Base-by-base conservation (phyloP, 1,140 invertebrate species). In the Drosophila kohkoa region DNA sequence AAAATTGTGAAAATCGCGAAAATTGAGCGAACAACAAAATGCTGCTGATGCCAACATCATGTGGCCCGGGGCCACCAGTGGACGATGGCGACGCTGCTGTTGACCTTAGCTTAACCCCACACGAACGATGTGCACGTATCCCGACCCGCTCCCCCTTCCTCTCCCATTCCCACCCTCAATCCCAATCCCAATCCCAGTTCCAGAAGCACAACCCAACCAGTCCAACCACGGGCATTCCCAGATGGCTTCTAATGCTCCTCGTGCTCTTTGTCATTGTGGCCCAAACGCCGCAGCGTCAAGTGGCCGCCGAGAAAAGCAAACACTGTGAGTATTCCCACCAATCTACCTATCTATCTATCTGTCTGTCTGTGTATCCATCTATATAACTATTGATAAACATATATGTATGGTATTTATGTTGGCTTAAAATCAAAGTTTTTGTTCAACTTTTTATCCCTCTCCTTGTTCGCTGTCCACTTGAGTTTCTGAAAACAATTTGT, bases 271-370 rank as follows among this genome's bases (percentile, higher is more conserved):
- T 71, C 74, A 81, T 92, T 60, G 66, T 90, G 73, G 88, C 81
- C 52, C 79, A 86, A 72, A 70, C 75, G 46, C 81, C 90, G 6
- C 72, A 79, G 38, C 77, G 81, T 67, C 90, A 91, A 90, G 90
- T 90, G 78, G 77, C 90, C 65, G 90, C 90, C 65, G 90, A 92
- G 73, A 92, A 92, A 77, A 92, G 90, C 68, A 92, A 92, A 80
- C 90, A 92, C 75, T 92, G 90, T 92, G 60, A 92, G 90, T 92
- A 91, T 51, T 59, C n/a, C 10, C 20, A 38, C 8, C 51, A 51
- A 62, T 32, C 30, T 48, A 46, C 16, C 8, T 52, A 52, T 38
- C 55, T 45, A 49, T 16, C 8, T 45, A 13, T n/a, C 43, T 54
- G 41, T 28, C 49, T 25, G 55, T 30, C n/a, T 46, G 41, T 11